These are phyloP conservation scores for Physeter macrocephalus DNA, from an alignment of 2,113 vertebrate species.

Conservation along the genomic window DNA sequence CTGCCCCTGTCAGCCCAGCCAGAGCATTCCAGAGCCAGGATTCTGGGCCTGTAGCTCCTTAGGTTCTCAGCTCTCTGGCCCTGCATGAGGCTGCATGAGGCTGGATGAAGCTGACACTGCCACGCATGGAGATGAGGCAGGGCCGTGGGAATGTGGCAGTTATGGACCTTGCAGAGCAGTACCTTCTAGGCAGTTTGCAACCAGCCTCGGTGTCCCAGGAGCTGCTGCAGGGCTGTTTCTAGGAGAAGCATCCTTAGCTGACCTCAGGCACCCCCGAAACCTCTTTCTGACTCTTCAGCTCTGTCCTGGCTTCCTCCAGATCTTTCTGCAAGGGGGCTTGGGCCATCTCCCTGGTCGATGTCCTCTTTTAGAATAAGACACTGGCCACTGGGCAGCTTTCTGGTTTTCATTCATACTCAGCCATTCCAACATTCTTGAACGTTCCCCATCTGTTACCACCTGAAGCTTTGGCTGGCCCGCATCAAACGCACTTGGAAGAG, in stretches of 20 bases:
- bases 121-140: rapidly evolving
- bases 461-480: background rate
- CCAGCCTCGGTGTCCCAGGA: background rate
- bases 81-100: background rate
- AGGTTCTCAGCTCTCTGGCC: background rate
- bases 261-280: background rate
- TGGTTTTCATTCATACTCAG: background rate
- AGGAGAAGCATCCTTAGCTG: background rate
- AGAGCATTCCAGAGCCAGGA: background rate
- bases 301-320: background rate
- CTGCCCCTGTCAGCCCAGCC: background rate
- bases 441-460: background rate
- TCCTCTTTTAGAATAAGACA: background rate
- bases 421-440: background rate
- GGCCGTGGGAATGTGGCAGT: background rate
- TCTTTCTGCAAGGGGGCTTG: background rate
- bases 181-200: background rate
- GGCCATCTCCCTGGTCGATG: too few species aligned
- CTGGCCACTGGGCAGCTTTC: background rate
- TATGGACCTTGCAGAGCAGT: background rate
- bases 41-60: too few species aligned
- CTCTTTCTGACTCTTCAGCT: background rate
- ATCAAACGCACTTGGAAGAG: background rate
- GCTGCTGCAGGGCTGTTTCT: background rate
- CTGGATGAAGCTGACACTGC: background rate